Evolutionary conservation across 2,888 invertebrate genomes (phyloP), one percentile per base, ranked within the genome.

Genomic region (Standfussiana lucernea): DNA sequence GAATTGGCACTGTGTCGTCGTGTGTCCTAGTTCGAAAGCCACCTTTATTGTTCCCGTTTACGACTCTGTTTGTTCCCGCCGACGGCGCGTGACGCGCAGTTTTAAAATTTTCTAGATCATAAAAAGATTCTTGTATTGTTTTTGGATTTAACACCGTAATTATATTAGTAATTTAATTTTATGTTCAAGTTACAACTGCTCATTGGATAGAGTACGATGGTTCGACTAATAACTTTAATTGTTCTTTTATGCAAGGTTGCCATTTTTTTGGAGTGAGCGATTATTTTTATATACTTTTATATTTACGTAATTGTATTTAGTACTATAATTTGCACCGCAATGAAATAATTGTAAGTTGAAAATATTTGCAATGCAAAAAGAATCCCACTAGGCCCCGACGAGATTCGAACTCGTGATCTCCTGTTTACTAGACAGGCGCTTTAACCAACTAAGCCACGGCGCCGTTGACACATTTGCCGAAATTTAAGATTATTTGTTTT

Each of bases 351-450:
- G 13, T 8, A 40, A 8, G 2, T 18, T 8, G 13, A 5, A 72
- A 83, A 83, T 28, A 40, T 65, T 47, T 18, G 4, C 13, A 50
- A 61, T 13, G 47, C 74, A 79, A 84, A 84, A 84, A 84, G 56
- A n/a, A 64, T n/a, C 13, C 37, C 21, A 1, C 28, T 40, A 89
- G 88, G 85, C 87, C 87, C 79, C 85, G 87, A 76, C 82, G 85
- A 83, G 95, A 95, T 95, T 95, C 95, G 95, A 95, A 95, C 95
- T 95, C 95, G 88, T 91, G 95, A 95, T 95, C 95, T 95, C 95
- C 95, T 95, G 96, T 95, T 95, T 95, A 95, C 95, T 95, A 95
- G 95, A 96, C 96, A 96, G 96, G 95, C 95, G 95, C 95, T 95
- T 95, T 95, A 95, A 95, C 95, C 95, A 95, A 95, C 94, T 95